Conservation (phyloP, 2,888 invertebrate genomes). For the Plemyria rubiginata region DNA sequence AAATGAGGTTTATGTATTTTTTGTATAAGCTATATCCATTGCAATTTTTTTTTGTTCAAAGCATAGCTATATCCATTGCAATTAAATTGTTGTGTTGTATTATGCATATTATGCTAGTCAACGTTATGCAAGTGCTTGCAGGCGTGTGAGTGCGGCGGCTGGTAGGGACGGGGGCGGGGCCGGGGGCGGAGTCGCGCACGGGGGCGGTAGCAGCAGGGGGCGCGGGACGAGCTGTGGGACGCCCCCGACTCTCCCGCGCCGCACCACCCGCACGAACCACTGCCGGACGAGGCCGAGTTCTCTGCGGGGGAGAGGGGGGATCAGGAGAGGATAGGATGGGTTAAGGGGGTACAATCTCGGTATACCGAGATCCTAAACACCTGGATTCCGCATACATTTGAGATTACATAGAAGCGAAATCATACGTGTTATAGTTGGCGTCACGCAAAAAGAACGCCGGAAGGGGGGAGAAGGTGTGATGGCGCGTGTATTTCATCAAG, state of each 20-base stretch:
- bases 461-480: too few relatives aligned
- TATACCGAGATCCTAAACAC: too few relatives aligned
- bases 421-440: not conserved
- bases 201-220: constrained; percentile 42
- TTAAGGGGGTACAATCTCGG: too few relatives aligned
- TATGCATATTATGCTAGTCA: constrained; percentile 19
- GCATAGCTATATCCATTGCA: not conserved
- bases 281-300: constrained; percentile 65
- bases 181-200: constrained; percentile 37
- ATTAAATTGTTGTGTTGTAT: not conserved
- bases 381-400: too few relatives aligned
- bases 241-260: constrained; percentile 47
- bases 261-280: constrained; percentile 67
- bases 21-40: too few relatives aligned
- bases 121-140: constrained; percentile 21
- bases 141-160: constrained; percentile 18
- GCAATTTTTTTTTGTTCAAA: not conserved
- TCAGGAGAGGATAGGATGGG: constrained; percentile 12
- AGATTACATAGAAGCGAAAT: too few relatives aligned
- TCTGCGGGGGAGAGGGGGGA: constrained; percentile 54
- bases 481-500: too few relatives aligned
- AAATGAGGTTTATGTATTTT: too few relatives aligned
- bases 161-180: constrained; percentile 30
- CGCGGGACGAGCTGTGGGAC: constrained; percentile 43
- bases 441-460: too few relatives aligned